Base-by-base conservation (phyloP, 2,113 vertebrate species). In the Apistogramma diplotaenia region DNA sequence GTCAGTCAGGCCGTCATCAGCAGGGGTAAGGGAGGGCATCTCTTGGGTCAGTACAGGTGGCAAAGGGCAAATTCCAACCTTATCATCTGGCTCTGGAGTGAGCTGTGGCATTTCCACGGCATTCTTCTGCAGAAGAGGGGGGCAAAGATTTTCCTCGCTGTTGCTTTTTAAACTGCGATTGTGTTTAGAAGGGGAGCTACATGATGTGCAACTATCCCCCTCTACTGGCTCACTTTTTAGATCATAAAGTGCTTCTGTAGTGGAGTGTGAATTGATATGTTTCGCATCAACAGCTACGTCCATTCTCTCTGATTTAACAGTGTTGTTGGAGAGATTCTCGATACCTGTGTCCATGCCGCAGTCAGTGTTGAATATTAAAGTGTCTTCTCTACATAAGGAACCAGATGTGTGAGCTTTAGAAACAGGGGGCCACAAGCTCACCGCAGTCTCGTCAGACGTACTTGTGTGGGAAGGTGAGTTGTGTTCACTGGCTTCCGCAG, bases 11-110 rank as follows among this genome's bases (percentile, higher is more conserved):
- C 76, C 85, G 4, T 92, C 90, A 4, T 94, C 78, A 5, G 94
- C 95, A 0, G 89, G 94, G 25, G 93, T 95, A 67, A 96, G 94
- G 0, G 94, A 94, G 72, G 95, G 95, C 95, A 96, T 96, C 91
- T 96, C 95, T 57, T 94, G 95, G 46, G 85, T 93, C 35, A 94
- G 78, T n/a, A 91, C 90, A 6, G 91, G 93, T 4, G 94, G 93
- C 33, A 93, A 78, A 80, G 87, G 86, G 83, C 89, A 90, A 61
- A 80, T 77, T 56, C 58, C 88, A 65, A 84, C 83, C 71, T 88
- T 89, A 37, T 93, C 93, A 19, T 62, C 87, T 12, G 87, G 65
- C 83, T 95, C 95, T 0, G 90, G 94, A 12, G 92, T 95, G 57
- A 96, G 94, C 73, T 91, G 82, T 51, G 95, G 95, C 95, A 96